These are phyloP conservation scores for Dallia pectoralis DNA, from an alignment of 2,797 vertebrate species.

Conservation along the genomic window DNA sequence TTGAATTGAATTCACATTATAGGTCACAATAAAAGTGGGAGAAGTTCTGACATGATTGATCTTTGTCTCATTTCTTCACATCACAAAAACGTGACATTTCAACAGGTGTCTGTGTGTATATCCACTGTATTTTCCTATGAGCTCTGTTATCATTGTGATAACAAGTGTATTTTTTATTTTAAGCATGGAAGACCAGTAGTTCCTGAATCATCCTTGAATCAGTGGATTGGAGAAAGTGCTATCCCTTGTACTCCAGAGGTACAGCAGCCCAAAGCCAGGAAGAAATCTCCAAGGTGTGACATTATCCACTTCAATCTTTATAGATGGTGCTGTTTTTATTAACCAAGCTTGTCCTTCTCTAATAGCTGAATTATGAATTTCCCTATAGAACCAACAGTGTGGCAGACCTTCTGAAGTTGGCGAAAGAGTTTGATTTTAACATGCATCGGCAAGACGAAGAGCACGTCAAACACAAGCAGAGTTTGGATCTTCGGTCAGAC, in stretches of 20 bases:
- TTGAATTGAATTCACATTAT: too few relatives aligned
- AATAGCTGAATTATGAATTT: background rate
- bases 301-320: background rate
- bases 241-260: conserved; percentile 86
- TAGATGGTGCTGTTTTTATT: background rate
- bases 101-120: too few relatives aligned
- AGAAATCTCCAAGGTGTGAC: conserved; percentile 60
- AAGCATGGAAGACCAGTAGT: conserved; percentile 79
- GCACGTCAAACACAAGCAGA: conserved; percentile 35
- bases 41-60: too few relatives aligned
- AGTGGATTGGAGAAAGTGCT: conserved; percentile 90
- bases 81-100: too few relatives aligned
- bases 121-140: too few relatives aligned
- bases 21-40: too few relatives aligned
- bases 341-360: background rate
- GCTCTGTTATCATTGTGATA: background rate
- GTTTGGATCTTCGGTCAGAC: conserved; percentile 18
- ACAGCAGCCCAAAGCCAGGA: conserved; percentile 54
- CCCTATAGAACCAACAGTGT: conserved; percentile 72
- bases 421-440: conserved; percentile 91
- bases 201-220: conserved; percentile 75
- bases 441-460: conserved; percentile 76
- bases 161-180: conserved; percentile 7
- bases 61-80: too few relatives aligned
- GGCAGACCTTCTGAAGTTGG: conserved; percentile 88